Conservation (phyloP, 2,888 invertebrate species). For the Phorcus lineatus region DNA sequence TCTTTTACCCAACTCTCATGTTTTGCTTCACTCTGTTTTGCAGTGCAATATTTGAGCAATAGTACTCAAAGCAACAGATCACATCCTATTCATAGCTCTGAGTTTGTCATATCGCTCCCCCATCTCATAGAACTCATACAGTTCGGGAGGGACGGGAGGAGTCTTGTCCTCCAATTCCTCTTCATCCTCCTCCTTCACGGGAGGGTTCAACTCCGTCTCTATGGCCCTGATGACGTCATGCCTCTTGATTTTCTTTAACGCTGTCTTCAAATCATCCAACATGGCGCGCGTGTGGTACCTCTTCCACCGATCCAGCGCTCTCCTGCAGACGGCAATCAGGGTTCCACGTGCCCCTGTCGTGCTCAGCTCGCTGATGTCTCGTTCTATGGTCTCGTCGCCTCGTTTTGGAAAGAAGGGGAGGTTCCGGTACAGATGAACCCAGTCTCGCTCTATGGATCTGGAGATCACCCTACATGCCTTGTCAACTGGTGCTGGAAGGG, state of each 20-base stretch:
- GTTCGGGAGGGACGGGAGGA: conserved; percentile 57
- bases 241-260: conserved; percentile 55
- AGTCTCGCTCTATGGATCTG: conserved; percentile 60
- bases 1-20: not conserved
- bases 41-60: not conserved
- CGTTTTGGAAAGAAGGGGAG: conserved; percentile 68
- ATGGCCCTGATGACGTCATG: conserved; percentile 52
- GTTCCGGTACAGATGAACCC: conserved; percentile 65
- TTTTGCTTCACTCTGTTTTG: not conserved
- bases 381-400: conserved; percentile 64
- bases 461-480: conserved; percentile 59
- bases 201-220: conserved; percentile 56
- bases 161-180: conserved; percentile 54
- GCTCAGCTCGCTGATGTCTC: conserved; percentile 60
- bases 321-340: conserved; percentile 42
- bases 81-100: conserved; percentile 41
- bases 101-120: conserved; percentile 66
- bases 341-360: conserved; percentile 53
- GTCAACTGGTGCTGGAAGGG: conserved; percentile 60
- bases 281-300: conserved; percentile 67
- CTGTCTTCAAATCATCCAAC: conserved; percentile 60
- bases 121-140: conserved; percentile 64
- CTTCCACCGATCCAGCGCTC: conserved; percentile 65
- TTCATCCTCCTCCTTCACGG: conserved; percentile 42
- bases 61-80: not conserved